phyloP scores from a whole-genome alignment of 1,140 invertebrate genomes.

The Drosophila pectinifera region DNA sequence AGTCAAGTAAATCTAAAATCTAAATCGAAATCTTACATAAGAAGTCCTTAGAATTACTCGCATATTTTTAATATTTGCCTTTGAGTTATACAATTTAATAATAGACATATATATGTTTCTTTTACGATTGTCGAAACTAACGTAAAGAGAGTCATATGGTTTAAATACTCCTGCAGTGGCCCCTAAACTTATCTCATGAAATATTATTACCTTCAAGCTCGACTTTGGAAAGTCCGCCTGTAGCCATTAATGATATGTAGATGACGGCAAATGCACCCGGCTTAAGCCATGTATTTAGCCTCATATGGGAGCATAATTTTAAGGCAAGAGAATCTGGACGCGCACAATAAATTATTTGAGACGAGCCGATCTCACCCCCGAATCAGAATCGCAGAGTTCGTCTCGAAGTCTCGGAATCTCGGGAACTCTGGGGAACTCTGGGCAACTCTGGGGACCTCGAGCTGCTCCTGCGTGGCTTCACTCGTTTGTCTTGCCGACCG shows the following conservation, averaged over 20 bases:
- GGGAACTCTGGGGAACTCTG: slow-evolving; percentile 41
- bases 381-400: slow-evolving; percentile 57
- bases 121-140: background rate
- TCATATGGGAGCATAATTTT: slow-evolving; percentile 10
- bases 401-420: slow-evolving; percentile 32
- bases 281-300: slow-evolving; percentile 30
- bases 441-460: slow-evolving; percentile 41
- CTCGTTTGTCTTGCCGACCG: slow-evolving; percentile 69
- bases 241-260: slow-evolving; percentile 51
- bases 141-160: background rate
- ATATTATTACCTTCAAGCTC: slow-evolving; percentile 6
- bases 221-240: slow-evolving; percentile 1
- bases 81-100: too few relatives aligned
- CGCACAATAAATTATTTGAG: slow-evolving; percentile 74
- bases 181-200: background rate
- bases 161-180: background rate
- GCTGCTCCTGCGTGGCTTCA: slow-evolving; percentile 63
- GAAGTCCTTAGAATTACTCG: too few relatives aligned
- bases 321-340: slow-evolving; percentile 32
- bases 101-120: too few relatives aligned
- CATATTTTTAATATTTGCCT: background rate
- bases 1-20: too few relatives aligned
- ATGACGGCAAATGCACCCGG: slow-evolving; percentile 20
- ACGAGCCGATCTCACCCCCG: slow-evolving; percentile 71
- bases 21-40: too few relatives aligned